Evolutionary conservation across 2,113 vertebrate genomes (phyloP), one percentile per base, ranked within the genome.

Genomic region (Podarcis raffonei): DNA sequence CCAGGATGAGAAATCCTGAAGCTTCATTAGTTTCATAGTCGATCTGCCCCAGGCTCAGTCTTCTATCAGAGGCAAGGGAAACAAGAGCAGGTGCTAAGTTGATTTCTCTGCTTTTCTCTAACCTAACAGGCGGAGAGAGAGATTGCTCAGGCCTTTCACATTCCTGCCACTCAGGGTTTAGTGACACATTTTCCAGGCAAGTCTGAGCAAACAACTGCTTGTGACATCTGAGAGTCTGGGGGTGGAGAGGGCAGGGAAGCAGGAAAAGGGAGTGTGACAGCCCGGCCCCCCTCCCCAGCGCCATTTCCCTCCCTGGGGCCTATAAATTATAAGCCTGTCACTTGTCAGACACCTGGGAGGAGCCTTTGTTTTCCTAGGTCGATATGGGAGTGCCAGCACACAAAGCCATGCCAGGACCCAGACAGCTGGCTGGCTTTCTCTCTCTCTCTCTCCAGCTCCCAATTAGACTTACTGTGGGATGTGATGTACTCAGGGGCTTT

Each of bases 401-500:
- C 13, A 13, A 32, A 42, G 75, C 30, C 13, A 11, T 72, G 80
- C 42, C 59, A 23, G 84, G 0, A 0, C 20, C 25, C 59, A 90
- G 77, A 23, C 48, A 6, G 9, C 1, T 1, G 69, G 89, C 37
- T 53, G 85, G 57, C 76, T 48, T 48, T 48, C 8, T 48, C 42
- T 66, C 0, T 53, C 25, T 68, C 42, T 32, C 32, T 78, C 32
- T n/a, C n/a, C 0, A 0, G 16, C 1, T 0, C 0, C 1, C 85
- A 82, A 42, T 9, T 0, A 89, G 79, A 96, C 98, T 97, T 96
- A 99, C 99, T 97, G 94, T 96, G 98, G 90, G 98, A 98, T 83
- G 97, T 98, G 93, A 99, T 98, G 92, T 99, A 99, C 94, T 99
- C 98, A 0, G 99, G 98, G 1, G 96, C 93, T 84, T 98, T 98